Evolutionary conservation across 64 coral and sea anemone genomes (phyloP).

Genomic region (Porites australiensis): DNA sequence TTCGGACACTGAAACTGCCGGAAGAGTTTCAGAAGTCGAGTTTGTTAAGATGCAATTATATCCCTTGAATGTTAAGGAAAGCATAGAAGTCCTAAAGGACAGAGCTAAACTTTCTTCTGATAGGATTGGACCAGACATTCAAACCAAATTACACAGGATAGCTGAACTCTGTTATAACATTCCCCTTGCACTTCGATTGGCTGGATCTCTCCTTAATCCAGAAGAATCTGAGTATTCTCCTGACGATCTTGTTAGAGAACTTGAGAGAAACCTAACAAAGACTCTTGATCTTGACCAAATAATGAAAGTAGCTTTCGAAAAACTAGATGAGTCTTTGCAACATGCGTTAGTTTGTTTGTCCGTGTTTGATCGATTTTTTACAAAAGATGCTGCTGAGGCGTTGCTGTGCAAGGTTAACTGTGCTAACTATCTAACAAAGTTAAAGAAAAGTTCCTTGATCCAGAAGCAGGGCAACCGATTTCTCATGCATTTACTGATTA

Average conservation of each 20-base stretch:
- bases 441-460: slow-evolving; percentile 37
- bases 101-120: background rate
- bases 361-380: slow-evolving; percentile 56
- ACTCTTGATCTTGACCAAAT: slow-evolving; percentile 32
- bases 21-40: background rate
- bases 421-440: slow-evolving; percentile 15
- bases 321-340: background rate
- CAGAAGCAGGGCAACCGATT: slow-evolving; percentile 24
- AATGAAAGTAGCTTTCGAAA: slow-evolving; percentile 60
- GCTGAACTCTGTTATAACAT: slow-evolving; percentile 44
- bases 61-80: slow-evolving; percentile 29
- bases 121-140: background rate
- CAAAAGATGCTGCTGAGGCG: slow-evolving; percentile 24
- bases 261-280: slow-evolving; percentile 12
- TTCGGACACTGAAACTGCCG: background rate
- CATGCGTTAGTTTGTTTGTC: slow-evolving; percentile 48
- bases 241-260: slow-evolving; percentile 22
- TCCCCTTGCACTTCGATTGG: slow-evolving; percentile 49
- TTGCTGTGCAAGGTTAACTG: slow-evolving; percentile 5
- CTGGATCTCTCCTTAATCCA: slow-evolving; percentile 30
- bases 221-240: slow-evolving; percentile 30
- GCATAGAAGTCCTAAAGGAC: slow-evolving; percentile 24
- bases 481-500: slow-evolving; percentile 51
- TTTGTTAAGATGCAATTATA: background rate
- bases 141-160: background rate